phyloP scores from a whole-genome alignment of 92 coral and sea anemone species.

The Scolanthus callimorphus region DNA sequence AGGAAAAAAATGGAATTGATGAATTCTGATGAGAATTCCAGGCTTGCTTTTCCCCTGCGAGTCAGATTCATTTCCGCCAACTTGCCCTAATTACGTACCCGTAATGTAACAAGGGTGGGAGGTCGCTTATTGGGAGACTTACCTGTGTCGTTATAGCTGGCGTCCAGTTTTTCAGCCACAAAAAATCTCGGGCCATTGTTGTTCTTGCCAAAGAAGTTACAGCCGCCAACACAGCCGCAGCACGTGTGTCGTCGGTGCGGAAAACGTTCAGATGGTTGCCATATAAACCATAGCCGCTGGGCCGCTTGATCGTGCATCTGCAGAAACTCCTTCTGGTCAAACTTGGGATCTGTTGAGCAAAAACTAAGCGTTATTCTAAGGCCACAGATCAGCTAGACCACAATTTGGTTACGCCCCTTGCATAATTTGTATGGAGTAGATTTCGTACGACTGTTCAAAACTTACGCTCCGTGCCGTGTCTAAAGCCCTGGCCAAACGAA shows the following conservation, averaged over 20 bases:
- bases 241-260: slow-evolving; percentile 48
- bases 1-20: too few relatives aligned
- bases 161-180: slow-evolving; percentile 89
- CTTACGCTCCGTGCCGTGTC: too few relatives aligned
- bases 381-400: too few relatives aligned
- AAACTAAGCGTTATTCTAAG: too few relatives aligned
- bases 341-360: slow-evolving; percentile 49
- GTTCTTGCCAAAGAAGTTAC: slow-evolving; percentile 95
- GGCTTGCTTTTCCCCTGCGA: too few relatives aligned
- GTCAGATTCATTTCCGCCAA: too few relatives aligned
- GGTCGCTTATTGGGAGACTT: slow-evolving; percentile 9
- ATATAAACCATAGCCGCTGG: slow-evolving; percentile 93
- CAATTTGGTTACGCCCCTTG: too few relatives aligned
- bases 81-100: too few relatives aligned
- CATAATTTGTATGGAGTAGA: too few relatives aligned
- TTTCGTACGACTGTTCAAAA: too few relatives aligned
- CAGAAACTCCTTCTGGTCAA: slow-evolving; percentile 83
- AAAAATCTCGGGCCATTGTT: slow-evolving; percentile 84
- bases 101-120: not conserved
- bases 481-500: too few relatives aligned
- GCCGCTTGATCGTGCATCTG: slow-evolving; percentile 74
- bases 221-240: slow-evolving; percentile 95
- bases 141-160: slow-evolving; percentile 76
- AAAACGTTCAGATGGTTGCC: slow-evolving; percentile 60
- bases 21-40: too few relatives aligned